Evolutionary conservation across 2,888 invertebrate species (phyloP).

Genomic region (Campaea margaritaria): DNA sequence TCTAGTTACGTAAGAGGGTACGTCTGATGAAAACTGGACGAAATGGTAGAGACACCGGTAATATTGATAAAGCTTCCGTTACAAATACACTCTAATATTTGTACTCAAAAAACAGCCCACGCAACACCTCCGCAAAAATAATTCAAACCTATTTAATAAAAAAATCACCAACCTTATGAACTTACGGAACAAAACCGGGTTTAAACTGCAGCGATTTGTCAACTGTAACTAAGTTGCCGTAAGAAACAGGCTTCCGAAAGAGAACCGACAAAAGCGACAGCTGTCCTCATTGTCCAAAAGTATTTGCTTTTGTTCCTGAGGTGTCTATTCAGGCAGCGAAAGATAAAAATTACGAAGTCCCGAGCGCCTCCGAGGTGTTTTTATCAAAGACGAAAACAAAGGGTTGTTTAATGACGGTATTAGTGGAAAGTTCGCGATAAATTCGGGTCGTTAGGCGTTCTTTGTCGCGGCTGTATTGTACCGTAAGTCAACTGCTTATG

Average conservation of each 20-base stretch:
- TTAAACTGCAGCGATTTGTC: slow-evolving; percentile 41
- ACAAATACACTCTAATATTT: too few species aligned
- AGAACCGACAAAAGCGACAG: slow-evolving; percentile 51
- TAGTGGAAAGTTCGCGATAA: slow-evolving; percentile 83
- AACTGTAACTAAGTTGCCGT: slow-evolving; percentile 40
- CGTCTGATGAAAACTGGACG: not conserved
- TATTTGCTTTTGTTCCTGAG: slow-evolving; percentile 71
- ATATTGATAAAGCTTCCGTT: too few species aligned
- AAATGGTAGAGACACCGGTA: not conserved
- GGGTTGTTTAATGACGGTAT: slow-evolving; percentile 83
- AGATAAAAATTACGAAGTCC: slow-evolving; percentile 81
- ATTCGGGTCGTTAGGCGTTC: slow-evolving; percentile 79
- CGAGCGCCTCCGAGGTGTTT: slow-evolving; percentile 73
- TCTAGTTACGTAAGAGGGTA: not conserved
- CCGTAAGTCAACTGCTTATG: slow-evolving; percentile 66
- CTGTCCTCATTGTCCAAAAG: slow-evolving; percentile 64
- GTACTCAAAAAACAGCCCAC: not conserved
- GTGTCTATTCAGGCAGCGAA: slow-evolving; percentile 69
- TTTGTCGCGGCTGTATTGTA: slow-evolving; percentile 79
- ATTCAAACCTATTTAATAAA: slow-evolving; percentile 5
- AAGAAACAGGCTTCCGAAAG: slow-evolving; percentile 48
- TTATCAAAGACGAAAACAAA: slow-evolving; percentile 82
- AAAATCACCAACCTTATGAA: slow-evolving; percentile 13
- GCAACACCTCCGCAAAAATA: not conserved
- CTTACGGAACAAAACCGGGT: slow-evolving; percentile 16